Evolutionary conservation across 1,140 invertebrate genomes (phyloP), one percentile per base, ranked within the genome.

Genomic region (Pogonomyrmex californicus): DNA sequence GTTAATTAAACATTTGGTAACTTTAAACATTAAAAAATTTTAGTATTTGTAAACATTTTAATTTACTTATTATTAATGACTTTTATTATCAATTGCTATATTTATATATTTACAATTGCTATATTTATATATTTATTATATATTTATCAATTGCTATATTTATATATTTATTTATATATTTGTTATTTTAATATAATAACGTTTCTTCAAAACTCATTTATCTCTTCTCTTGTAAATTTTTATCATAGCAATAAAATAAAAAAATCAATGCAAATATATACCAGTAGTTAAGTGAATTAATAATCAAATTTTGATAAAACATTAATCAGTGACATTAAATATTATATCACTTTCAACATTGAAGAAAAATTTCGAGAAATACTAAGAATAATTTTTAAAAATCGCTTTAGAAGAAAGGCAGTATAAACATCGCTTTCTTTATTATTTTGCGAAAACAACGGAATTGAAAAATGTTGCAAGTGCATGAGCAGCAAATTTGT

Each of bases 401-500:
- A 38, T 17, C n/a, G 41, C 23, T 56, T 1, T 10, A 56, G 30
- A 82, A 66, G 10, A 44, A 4, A 83, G 68, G 5, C 41, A 60
- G 33, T n/a, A 7, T 1, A 14, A 60, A 47, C 4, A 33, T 73
- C 14, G 23, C 12, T 36, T 60, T 47, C 73, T 51, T 30, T 7
- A 33, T 4, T 17, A 38, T 23, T 6, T 60, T 14, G 5, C 14
- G 33, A 49, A 62, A 73, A 58, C 2, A 33, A 23, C 23, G 30
- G 17, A 73, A 73, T 49, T 62, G 30, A 83, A 75, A 83, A 83
- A 49, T 66, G 66, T 17, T 23, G 36, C 23, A 51, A 71, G 12
- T 44, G 36, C n/a, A 58, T 3, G 66, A 54, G 44, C 17, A 38
- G 49, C 4, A 85, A 79, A 86, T 86, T 75, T 49, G 62, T 83